Evolutionary conservation across 2,797 vertebrate species (phyloP), one percentile per base, ranked within the genome.

Genomic region (Esox lucius): DNA sequence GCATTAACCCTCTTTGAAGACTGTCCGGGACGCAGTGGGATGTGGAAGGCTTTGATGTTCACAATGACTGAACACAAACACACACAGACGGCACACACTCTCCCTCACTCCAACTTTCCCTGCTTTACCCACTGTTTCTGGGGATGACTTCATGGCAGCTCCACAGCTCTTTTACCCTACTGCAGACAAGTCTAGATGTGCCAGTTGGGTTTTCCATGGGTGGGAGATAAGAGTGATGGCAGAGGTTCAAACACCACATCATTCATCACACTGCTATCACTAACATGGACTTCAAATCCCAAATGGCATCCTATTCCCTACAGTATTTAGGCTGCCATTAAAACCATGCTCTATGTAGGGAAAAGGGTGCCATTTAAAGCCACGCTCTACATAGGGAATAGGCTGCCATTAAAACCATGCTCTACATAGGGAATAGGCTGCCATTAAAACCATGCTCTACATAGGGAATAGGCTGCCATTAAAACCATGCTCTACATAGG

Each of bases 1-100:
- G 64, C 26, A 77, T 61, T 39, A 68, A 77, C 33, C n/a, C 22
- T 42, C 65, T 73, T 69, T 68, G 39, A 73, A 77, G 51, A 56
- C 39, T 19, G 26, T 4, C 48, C 16, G 28, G 13, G 39, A 56
- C 42, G 7, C 56, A 28, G n/a, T 31, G 59, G 68, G 56, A 69
- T 39, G 19, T n/a, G 42, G 42, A 64, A n/a, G 26, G 39, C 68
- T 75, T 75, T 70, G 59, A 70, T 71, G 68, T 76, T 75, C 13
- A 33, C 74, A 42, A 15, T 53, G 74, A 48, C 56, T 22, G 42
- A 66, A 48, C 70, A 72, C 31, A 75, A 39, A 70, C 65, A n/a
- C 12, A 16, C 9, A 16, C 62, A 19, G 2, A 66, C 48, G 24
- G 31, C 42, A 46, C 31, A 53, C n/a, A 31, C 56, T 24, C 56